Conservation (phyloP, 2,888 invertebrate species). For the Ennomos erosarius region DNA sequence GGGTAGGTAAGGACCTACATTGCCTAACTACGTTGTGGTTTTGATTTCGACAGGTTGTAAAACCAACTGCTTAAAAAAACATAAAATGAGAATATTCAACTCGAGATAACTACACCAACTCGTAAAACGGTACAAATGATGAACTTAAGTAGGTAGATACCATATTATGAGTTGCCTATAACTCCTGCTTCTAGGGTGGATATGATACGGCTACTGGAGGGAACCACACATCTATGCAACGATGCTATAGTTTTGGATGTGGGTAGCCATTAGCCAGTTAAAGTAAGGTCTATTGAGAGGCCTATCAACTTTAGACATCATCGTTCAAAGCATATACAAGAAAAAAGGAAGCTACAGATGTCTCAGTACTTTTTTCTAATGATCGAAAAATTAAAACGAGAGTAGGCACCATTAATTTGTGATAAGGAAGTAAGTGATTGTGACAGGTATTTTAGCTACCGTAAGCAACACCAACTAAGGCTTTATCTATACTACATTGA, state of each 20-base stretch:
- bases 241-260: no score
- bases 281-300: no score
- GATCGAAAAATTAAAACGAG: neutral
- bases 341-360: no score
- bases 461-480: constrained; percentile 66
- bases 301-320: no score
- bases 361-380: neutral
- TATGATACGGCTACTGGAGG: no score
- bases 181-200: no score
- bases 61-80: constrained; percentile 7
- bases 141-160: no score
- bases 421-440: constrained; percentile 51
- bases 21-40: constrained; percentile 58
- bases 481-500: constrained; percentile 72
- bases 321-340: no score
- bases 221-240: no score
- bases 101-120: neutral
- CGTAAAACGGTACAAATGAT: no score
- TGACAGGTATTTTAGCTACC: constrained; percentile 78
- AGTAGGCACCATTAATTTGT: neutral
- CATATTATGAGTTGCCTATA: no score
- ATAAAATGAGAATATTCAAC: neutral
- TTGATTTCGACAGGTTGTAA: constrained; percentile 40
- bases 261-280: no score
- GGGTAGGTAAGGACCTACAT: constrained; percentile 62